Conservation (phyloP, 2,888 invertebrate species). For the Drosophila lacicola region DNA sequence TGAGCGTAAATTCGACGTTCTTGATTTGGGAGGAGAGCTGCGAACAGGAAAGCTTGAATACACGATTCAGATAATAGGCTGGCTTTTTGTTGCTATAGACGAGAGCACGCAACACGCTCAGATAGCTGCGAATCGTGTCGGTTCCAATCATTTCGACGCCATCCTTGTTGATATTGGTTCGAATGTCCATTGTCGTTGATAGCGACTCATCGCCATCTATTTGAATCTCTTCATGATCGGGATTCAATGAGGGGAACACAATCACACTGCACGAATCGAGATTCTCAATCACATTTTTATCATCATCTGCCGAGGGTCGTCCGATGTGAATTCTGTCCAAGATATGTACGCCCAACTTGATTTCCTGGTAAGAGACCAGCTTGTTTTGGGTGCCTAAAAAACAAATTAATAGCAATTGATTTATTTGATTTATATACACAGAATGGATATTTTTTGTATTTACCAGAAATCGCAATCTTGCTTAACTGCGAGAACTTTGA, state of each 20-base stretch:
- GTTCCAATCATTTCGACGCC: conserved; percentile 88
- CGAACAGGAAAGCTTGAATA: conserved; percentile 97
- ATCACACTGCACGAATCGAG: conserved; percentile 97
- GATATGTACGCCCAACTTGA: conserved; percentile 90
- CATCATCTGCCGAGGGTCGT: conserved; percentile 86
- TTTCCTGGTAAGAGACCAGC: conserved; percentile 84
- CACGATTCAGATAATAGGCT: conserved; percentile 97
- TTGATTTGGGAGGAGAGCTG: conserved; percentile 96
- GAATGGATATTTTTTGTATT: neutral
- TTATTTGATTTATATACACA: neutral
- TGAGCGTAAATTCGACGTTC: conserved; percentile 97
- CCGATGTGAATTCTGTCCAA: conserved; percentile 94
- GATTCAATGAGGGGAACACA: conserved; percentile 97
- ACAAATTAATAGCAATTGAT: neutral
- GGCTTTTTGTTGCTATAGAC: conserved; percentile 98
- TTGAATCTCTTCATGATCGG: conserved; percentile 94
- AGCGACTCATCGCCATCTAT: conserved; percentile 84
- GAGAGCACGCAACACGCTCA: conserved; percentile 85
- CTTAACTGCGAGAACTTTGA: conserved; percentile 14
- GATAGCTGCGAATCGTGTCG: conserved; percentile 83
- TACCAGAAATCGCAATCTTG: conserved; percentile 60
- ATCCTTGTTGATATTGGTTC: conserved; percentile 94
- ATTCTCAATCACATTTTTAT: conserved; percentile 26
- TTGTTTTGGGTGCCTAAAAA: conserved; percentile 82
- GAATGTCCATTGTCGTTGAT: conserved; percentile 84